A percentile compares a stretch with the other conserved stretches of the same genome.
These are phyloP conservation scores for Amiota mariae DNA, from an alignment of 2,888 invertebrate genomes.

Conservation along the genomic window DNA sequence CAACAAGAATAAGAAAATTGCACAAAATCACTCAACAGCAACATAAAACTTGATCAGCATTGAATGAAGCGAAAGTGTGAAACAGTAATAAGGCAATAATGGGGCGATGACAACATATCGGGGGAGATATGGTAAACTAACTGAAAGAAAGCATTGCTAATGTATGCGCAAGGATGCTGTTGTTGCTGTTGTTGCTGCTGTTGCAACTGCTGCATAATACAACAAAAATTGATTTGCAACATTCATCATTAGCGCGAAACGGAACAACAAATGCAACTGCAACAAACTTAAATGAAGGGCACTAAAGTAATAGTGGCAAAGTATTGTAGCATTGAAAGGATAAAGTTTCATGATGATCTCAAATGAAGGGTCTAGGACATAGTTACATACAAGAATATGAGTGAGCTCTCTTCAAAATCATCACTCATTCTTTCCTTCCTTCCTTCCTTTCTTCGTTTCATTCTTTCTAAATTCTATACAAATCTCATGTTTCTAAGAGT, in stretches of 20 bases:
- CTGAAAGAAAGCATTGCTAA: background rate
- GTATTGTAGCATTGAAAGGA: too few species aligned
- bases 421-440: too few species aligned
- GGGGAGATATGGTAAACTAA: background rate
- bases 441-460: too few species aligned
- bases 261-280: background rate
- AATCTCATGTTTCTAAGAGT: too few species aligned
- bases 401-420: too few species aligned
- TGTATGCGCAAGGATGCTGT: constrained; percentile 1
- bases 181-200: constrained; percentile 13
- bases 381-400: too few species aligned
- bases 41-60: constrained; percentile 6
- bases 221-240: constrained; percentile 69
- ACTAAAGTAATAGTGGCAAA: too few species aligned
- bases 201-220: constrained; percentile 51
- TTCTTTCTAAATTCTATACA: too few species aligned
- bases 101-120: background rate
- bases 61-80: constrained; percentile 14
- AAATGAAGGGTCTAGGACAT: too few species aligned
- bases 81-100: constrained; percentile 2
- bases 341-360: too few species aligned
- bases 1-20: constrained; percentile 29
- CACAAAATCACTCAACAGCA: background rate
- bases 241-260: constrained; percentile 59
- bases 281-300: background rate